Base-by-base conservation (phyloP, 2,797 vertebrate genomes). In the Naso thynnoides region DNA sequence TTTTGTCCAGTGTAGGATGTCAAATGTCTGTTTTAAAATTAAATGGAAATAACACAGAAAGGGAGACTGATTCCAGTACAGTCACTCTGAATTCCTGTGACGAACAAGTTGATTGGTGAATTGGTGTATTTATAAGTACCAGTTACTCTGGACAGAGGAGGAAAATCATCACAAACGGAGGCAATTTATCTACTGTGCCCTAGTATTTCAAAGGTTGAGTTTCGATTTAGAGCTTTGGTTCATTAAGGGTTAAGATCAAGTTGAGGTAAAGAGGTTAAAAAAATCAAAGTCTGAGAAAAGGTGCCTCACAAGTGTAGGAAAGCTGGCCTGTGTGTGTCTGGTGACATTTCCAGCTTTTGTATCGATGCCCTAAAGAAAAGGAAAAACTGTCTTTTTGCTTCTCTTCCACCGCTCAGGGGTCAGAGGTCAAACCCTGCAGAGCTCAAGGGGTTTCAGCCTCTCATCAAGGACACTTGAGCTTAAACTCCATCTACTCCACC, bases 341-440 rank as follows among this genome's bases (percentile, higher is more conserved):
- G 62, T 79, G 55, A 53, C 38, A 54, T 41, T 50, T 49, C 9
- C 47, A 16, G 33, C 54, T 18, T 14, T 19, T 13, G 31, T 39
- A 24, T 8, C 47, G 31, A 70, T 19, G n/a, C 38, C 2, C 19
- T 19, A n/a, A 42, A 19, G 52, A 0, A 44, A 54, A 60, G 0
- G 11, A 44, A 52, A 50, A 6, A 19, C 1, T 0, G 3, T 44
- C 13, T 27, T 26, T 48, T 14, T 58, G 24, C 19, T 54, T 13
- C 5, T 0, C 15, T 36, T 27, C 15, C 1, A 39, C 15, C 13
- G 15, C 26, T 55, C 29, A 48, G n/a, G 56, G 33, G 50, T 81
- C 70, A 63, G 33, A 70, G 70, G 70, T 75, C 58, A 44, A n/a
- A 42, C 42, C 42, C 41, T 42, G 13, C 8, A n/a, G 26, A 26